These are phyloP conservation scores for Sebastes oblongus DNA, from an alignment of 2,797 vertebrate species.

Conservation along the genomic window DNA sequence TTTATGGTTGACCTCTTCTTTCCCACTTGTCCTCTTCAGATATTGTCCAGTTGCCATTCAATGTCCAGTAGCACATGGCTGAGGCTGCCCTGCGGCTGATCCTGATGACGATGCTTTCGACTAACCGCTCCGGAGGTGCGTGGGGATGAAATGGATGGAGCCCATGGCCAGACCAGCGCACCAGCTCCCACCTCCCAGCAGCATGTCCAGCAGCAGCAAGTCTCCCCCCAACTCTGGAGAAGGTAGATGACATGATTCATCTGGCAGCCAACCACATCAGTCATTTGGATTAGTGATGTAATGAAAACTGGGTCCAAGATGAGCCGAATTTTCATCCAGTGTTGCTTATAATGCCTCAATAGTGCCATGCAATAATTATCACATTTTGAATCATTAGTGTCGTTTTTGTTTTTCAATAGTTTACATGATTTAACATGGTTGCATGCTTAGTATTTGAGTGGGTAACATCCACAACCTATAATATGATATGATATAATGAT, in stretches of 20 bases:
- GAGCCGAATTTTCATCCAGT: conserved; percentile 18
- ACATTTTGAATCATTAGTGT: neutral
- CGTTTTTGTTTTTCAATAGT: no score
- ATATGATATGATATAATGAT: neutral
- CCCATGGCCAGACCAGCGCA: conserved; percentile 68
- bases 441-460: neutral
- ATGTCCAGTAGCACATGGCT: conserved; percentile 60
- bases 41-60: conserved; percentile 48
- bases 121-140: conserved; percentile 59
- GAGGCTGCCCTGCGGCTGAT: conserved; percentile 73
- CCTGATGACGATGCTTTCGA: conserved; percentile 58
- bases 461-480: neutral
- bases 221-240: conserved; percentile 76
- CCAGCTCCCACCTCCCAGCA: conserved; percentile 68
- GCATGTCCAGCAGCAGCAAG: conserved; percentile 77
- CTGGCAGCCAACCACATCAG: conserved; percentile 30
- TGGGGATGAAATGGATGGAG: conserved; percentile 77
- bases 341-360: neutral
- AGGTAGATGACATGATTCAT: conserved; percentile 63
- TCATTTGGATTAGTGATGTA: conserved; percentile 60
- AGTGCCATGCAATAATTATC: conserved; percentile 6
- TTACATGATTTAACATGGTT: neutral
- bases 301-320: conserved; percentile 43
- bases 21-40: conserved; percentile 30
- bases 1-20: neutral